Conservation (phyloP, 2,797 vertebrate genomes). For the Danio tinwini region DNA sequence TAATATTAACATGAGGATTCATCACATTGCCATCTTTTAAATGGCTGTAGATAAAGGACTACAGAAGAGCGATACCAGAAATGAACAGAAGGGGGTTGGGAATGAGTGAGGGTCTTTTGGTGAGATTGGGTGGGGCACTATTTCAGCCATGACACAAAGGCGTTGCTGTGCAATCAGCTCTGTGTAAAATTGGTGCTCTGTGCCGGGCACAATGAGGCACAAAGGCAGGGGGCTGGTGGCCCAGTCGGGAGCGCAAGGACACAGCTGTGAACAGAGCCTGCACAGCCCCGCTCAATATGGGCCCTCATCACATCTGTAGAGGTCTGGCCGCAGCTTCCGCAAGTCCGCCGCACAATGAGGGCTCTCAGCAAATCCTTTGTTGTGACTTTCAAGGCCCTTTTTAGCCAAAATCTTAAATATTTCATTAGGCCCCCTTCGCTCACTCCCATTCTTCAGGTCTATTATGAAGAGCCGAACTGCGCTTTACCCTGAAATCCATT, state of each 20-base stretch:
- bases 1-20: slow-evolving; percentile 70
- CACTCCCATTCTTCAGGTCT: slow-evolving; percentile 69
- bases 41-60: slow-evolving; percentile 54
- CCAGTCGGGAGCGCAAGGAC: slow-evolving; percentile 78
- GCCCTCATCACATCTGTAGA: slow-evolving; percentile 85
- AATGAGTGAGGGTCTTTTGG: slow-evolving; percentile 60
- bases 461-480: slow-evolving; percentile 70
- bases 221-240: slow-evolving; percentile 91
- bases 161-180: slow-evolving; percentile 83
- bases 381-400: slow-evolving; percentile 80
- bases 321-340: slow-evolving; percentile 82
- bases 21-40: slow-evolving; percentile 75
- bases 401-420: slow-evolving; percentile 88
- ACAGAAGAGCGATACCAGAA: slow-evolving; percentile 16
- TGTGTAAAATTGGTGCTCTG: slow-evolving; percentile 85
- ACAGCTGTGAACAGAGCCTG: slow-evolving; percentile 92
- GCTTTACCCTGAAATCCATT: slow-evolving; percentile 63
- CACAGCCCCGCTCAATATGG: slow-evolving; percentile 88
- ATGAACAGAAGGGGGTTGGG: slow-evolving; percentile 54
- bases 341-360: slow-evolving; percentile 77
- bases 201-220: slow-evolving; percentile 82
- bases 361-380: slow-evolving; percentile 82
- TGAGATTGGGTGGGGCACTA: slow-evolving; percentile 70
- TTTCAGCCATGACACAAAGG: slow-evolving; percentile 80
- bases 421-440: slow-evolving; percentile 82